Conservation (phyloP, 2,888 invertebrate species). For the Lithophane semibrunnea region DNA sequence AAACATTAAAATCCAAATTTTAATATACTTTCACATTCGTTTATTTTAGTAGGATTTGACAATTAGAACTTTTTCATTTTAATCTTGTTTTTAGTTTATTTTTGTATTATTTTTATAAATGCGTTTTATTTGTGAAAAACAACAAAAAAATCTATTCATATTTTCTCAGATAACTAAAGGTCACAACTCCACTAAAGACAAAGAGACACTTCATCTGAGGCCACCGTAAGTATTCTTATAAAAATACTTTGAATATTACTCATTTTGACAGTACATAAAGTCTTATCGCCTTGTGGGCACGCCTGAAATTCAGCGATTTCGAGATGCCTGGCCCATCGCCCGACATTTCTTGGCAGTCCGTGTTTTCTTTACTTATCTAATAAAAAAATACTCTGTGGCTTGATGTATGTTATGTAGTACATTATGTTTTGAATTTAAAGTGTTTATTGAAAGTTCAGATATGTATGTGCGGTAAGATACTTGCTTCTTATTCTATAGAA, state of each 20-base stretch:
- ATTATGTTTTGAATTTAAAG: conserved; percentile 30
- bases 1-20: no score
- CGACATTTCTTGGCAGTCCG: conserved; percentile 61
- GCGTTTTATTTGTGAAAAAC: not conserved
- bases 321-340: conserved; percentile 59
- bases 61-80: not conserved
- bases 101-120: not conserved
- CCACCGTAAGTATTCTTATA: not conserved
- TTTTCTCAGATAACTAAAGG: not conserved
- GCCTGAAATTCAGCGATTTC: conserved; percentile 37
- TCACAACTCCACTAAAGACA: not conserved
- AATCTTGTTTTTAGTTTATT: not conserved
- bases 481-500: no score
- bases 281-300: conserved; percentile 34
- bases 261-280: conserved; percentile 30
- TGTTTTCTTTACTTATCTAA: conserved; percentile 40
- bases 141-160: no score
- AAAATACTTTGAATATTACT: conserved; percentile 38
- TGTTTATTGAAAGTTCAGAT: not conserved
- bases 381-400: conserved; percentile 11
- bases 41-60: not conserved
- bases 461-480: no score
- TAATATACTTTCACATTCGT: no score
- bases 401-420: not conserved
- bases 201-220: not conserved